Conservation (phyloP, 2,113 vertebrate species). For the Myrmophylax atrothorax region DNA sequence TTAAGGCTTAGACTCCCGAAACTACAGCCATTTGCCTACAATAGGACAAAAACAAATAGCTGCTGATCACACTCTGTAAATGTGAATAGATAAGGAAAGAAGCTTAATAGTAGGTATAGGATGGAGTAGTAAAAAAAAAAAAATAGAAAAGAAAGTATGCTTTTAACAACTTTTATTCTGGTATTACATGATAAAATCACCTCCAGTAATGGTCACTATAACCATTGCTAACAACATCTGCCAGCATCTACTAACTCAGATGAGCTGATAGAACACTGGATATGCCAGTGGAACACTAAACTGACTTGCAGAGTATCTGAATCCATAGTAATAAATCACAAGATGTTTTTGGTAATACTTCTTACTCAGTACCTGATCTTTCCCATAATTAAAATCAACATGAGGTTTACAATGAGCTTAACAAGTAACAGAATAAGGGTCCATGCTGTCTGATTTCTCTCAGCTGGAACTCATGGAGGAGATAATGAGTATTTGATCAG, state of each 20-base stretch:
- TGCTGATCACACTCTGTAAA: neutral
- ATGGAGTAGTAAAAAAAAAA: neutral
- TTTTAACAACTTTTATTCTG: neutral
- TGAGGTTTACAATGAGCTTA: neutral
- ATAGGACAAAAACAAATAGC: neutral
- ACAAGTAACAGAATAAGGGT: neutral
- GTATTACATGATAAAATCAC: neutral
- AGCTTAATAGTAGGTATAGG: neutral
- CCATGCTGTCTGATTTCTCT: neutral
- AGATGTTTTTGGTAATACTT: neutral
- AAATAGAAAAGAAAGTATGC: neutral
- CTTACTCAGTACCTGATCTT: neutral
- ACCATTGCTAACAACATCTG: neutral
- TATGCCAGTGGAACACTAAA: neutral
- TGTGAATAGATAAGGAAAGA: neutral
- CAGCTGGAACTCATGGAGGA: neutral
- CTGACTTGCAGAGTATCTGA: neutral
- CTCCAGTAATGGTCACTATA: neutral
- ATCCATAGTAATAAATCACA: neutral
- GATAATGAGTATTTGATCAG: neutral
- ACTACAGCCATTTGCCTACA: neutral
- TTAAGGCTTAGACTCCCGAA: neutral
- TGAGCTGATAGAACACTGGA: neutral
- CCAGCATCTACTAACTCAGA: neutral
- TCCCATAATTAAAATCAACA: constrained; percentile 24